These are phyloP conservation scores for Diploptera punctata DNA, from an alignment of 2,888 invertebrate genomes.

Conservation along the genomic window DNA sequence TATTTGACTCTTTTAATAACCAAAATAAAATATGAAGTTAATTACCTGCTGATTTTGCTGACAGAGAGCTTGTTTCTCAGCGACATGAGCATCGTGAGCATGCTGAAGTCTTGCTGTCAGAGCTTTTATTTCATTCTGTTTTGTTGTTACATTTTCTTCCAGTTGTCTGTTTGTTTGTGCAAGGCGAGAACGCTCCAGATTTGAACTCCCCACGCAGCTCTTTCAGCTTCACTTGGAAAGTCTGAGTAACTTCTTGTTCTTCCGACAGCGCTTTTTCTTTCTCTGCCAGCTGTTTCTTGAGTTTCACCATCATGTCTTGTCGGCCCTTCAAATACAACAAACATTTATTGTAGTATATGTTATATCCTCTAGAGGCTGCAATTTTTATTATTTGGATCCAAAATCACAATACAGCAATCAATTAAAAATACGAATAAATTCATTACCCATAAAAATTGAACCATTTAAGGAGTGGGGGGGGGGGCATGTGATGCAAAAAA, in stretches of 20 bases:
- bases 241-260: conserved; percentile 76
- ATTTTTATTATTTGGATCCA: too few species aligned
- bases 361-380: too few species aligned
- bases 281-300: conserved; percentile 88
- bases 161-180: conserved; percentile 61
- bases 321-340: conserved; percentile 66
- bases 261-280: conserved; percentile 79
- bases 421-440: too few species aligned
- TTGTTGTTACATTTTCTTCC: conserved; percentile 62
- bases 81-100: conserved; percentile 59
- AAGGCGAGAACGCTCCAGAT: conserved; percentile 67
- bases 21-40: too few species aligned
- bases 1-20: too few species aligned
- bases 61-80: conserved; percentile 66
- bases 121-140: conserved; percentile 67
- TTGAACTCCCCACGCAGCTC: conserved; percentile 76
- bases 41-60: conserved; percentile 44
- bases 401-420: too few species aligned
- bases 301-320: conserved; percentile 82
- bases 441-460: too few species aligned
- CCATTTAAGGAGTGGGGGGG: too few species aligned
- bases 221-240: conserved; percentile 78
- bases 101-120: conserved; percentile 68
- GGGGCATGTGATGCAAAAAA: too few species aligned
- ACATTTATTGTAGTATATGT: too few species aligned